Evolutionary conservation across 2,797 vertebrate genomes (phyloP).

Genomic region (Rhyacichthys aspro): DNA sequence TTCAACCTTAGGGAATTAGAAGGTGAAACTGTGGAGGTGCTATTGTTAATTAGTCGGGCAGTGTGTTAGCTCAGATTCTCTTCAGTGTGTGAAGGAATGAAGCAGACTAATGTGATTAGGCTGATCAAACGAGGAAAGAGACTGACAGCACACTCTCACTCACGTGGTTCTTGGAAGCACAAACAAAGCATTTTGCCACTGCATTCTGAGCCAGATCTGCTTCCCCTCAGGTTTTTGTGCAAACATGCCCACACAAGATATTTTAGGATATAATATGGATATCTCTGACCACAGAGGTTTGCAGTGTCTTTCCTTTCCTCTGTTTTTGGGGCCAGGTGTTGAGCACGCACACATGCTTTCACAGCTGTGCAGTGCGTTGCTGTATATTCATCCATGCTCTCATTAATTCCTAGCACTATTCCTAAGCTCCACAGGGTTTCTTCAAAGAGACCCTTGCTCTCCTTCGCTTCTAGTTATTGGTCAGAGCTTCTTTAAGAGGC

Average conservation of each 20-base stretch:
- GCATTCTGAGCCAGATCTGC: conserved; percentile 48
- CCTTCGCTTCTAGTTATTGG: conserved; percentile 37
- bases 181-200: conserved; percentile 58
- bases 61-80: conserved; percentile 41
- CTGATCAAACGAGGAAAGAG: conserved; percentile 39
- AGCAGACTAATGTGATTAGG: conserved; percentile 64
- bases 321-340: background rate
- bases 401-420: conserved; percentile 27
- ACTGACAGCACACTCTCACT: conserved; percentile 38
- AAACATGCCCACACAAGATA: background rate
- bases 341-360: conserved; percentile 26
- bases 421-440: conserved; percentile 28
- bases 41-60: conserved; percentile 41
- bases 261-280: conserved; percentile 17
- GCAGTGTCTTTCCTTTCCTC: conserved; percentile 7
- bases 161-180: conserved; percentile 59
- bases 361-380: conserved; percentile 31
- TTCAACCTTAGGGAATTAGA: conserved; percentile 12
- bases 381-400: conserved; percentile 10
- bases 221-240: conserved; percentile 25
- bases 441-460: conserved; percentile 43
- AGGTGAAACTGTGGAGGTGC: conserved; percentile 19
- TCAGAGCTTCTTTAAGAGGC: conserved; percentile 34
- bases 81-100: conserved; percentile 49
- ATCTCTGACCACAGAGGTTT: conserved; percentile 1